Evolutionary conservation across 2,113 vertebrate species (phyloP).

Genomic region (Nothobranchius kuhntae): DNA sequence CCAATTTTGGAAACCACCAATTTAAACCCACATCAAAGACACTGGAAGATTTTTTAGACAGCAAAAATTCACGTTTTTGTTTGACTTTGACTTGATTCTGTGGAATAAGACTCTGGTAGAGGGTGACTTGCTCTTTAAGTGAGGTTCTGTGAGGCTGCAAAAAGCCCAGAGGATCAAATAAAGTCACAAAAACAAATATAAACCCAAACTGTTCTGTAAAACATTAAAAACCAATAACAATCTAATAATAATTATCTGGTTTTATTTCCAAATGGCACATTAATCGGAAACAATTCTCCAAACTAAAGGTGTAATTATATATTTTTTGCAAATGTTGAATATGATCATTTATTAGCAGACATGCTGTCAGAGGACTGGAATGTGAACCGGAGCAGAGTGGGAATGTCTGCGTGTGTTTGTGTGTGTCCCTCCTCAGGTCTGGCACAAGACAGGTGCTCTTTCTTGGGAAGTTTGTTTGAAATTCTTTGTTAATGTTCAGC

Average conservation of each 20-base stretch:
- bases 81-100: too few species aligned
- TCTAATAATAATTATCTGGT: conserved; percentile 10
- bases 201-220: conserved; percentile 13
- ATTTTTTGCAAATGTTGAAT: conserved; percentile 61
- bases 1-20: too few species aligned
- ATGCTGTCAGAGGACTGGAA: conserved; percentile 78
- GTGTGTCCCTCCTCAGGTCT: conserved; percentile 40
- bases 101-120: too few species aligned
- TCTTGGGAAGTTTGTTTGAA: conserved; percentile 34
- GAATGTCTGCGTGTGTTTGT: conserved; percentile 49
- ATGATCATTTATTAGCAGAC: conserved; percentile 80
- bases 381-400: conserved; percentile 72
- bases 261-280: conserved; percentile 26
- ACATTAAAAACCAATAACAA: conserved; percentile 9
- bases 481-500: conserved; percentile 53
- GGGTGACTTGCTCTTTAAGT: too few species aligned
- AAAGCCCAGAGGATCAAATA: conserved; percentile 33
- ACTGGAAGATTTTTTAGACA: too few species aligned
- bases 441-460: conserved; percentile 74
- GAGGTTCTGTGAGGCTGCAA: conserved; percentile 19
- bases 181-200: conserved; percentile 1
- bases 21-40: too few species aligned
- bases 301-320: conserved; percentile 55
- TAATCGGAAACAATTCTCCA: conserved; percentile 46
- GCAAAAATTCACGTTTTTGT: too few species aligned